A percentile compares a stretch with the other conserved stretches of the same genome.
Conservation (phyloP, 1,140 invertebrate genomes). For the Chironomus striatipennis region DNA sequence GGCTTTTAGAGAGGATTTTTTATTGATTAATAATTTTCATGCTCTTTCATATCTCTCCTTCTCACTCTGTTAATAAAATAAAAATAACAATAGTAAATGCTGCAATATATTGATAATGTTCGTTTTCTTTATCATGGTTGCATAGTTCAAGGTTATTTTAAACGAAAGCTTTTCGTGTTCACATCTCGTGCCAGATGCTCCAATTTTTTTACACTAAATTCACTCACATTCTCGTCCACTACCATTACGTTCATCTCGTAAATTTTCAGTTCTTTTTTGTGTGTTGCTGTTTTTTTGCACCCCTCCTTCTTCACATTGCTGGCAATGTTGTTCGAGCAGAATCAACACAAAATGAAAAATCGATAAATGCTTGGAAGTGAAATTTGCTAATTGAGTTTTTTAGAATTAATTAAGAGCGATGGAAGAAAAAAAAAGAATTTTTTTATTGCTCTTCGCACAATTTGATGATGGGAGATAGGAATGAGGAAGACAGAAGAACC, state of each 20-base stretch:
- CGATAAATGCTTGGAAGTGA: constrained; percentile 23
- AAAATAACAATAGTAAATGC: background rate
- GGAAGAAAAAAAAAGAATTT: too few relatives aligned
- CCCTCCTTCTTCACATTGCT: too few relatives aligned
- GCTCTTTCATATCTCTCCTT: background rate
- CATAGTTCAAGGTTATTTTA: constrained; percentile 13
- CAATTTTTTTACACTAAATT: background rate
- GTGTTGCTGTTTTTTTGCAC: too few relatives aligned
- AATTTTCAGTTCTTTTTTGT: background rate
- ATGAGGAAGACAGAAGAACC: too few relatives aligned
- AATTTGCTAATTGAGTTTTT: constrained; percentile 27
- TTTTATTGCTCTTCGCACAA: too few relatives aligned
- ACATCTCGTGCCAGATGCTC: background rate
- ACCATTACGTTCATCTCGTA: background rate
- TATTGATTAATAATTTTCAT: background rate
- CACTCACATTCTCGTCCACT: background rate
- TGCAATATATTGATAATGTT: background rate
- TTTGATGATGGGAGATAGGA: too few relatives aligned
- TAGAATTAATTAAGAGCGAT: background rate
- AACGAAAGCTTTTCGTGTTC: constrained; percentile 1
- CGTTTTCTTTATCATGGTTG: background rate
- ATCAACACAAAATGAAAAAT: constrained; percentile 20
- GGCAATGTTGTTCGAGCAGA: background rate
- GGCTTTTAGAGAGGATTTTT: background rate
- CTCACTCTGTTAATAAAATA: background rate